Conservation (phyloP, 1,140 invertebrate genomes). For the Brachystomella parvula region DNA sequence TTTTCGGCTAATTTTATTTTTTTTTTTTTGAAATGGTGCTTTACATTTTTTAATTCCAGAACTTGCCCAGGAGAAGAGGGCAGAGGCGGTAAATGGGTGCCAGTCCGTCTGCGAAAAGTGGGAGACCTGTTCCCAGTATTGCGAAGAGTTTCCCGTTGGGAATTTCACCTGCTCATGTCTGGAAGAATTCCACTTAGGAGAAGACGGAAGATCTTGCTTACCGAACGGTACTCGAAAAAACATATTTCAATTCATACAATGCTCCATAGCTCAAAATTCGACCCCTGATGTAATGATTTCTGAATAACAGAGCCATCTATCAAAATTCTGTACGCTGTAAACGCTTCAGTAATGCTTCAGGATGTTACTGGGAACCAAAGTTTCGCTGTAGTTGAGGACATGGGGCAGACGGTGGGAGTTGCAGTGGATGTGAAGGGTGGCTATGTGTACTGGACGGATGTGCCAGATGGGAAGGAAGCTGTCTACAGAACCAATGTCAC, state of each 20-base stretch:
- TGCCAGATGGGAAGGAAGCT: conserved; percentile 54
- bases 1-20: no score
- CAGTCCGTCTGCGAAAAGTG: conserved; percentile 50
- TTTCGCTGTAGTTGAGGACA: conserved; percentile 1
- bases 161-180: conserved; percentile 66
- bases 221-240: conserved; percentile 2
- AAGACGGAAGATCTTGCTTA: background rate
- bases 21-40: no score
- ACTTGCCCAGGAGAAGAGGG: no score
- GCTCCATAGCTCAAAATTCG: no score
- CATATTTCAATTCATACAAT: no score
- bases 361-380: background rate
- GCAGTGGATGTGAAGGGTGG: conserved; percentile 51
- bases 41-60: no score
- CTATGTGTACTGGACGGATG: conserved; percentile 66
- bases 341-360: conserved; percentile 16
- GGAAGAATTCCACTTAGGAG: background rate
- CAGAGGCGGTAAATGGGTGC: no score
- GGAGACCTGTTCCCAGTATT: conserved; percentile 73
- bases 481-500: conserved; percentile 53
- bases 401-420: conserved; percentile 55
- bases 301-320: conserved; percentile 16
- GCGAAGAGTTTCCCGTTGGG: conserved; percentile 54
- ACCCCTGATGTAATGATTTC: no score
- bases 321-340: conserved; percentile 21